Evolutionary conservation across 37 sponge, comb jelly and placozoan species (phyloP).

Genomic region (Crambe crambe): DNA sequence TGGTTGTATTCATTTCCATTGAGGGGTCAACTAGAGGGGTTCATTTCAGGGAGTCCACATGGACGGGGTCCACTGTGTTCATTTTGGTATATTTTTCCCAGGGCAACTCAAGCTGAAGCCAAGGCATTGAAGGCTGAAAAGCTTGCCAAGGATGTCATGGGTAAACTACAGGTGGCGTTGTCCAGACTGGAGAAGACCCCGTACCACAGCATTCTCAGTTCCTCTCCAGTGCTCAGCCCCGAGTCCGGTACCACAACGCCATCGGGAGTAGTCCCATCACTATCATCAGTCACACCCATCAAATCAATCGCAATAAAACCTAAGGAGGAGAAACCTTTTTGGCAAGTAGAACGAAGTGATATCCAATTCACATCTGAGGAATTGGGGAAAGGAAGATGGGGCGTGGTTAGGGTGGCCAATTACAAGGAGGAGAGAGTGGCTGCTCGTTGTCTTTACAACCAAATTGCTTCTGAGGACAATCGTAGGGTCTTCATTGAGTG

Average conservation of each 20-base stretch:
- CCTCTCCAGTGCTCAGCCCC: background rate
- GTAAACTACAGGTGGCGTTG: background rate
- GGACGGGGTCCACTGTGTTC: too few species aligned
- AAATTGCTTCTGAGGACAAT: slow-evolving; percentile 58
- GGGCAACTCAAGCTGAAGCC: background rate
- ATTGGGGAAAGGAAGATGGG: slow-evolving; percentile 73
- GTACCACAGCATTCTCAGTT: background rate
- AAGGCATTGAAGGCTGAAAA: slow-evolving; percentile 35
- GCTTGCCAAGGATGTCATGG: slow-evolving; percentile 17
- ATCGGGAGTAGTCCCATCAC: background rate
- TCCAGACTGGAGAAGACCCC: background rate
- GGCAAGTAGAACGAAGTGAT: slow-evolving; percentile 45
- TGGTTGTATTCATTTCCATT: too few species aligned
- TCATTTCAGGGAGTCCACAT: too few species aligned
- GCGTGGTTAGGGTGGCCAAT: slow-evolving; percentile 41
- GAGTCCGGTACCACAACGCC: background rate
- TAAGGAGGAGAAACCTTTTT: slow-evolving; percentile 23
- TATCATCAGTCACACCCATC: background rate
- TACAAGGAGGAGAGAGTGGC: slow-evolving; percentile 69
- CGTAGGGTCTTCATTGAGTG: slow-evolving; percentile 50
- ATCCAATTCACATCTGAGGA: slow-evolving; percentile 36
- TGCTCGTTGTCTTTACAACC: slow-evolving; percentile 59
- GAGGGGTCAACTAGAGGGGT: too few species aligned
- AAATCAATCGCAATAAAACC: background rate
- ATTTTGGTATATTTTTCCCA: too few species aligned